Evolutionary conservation across 2,888 invertebrate genomes (phyloP).

Genomic region (Raillietiella orientalis): DNA sequence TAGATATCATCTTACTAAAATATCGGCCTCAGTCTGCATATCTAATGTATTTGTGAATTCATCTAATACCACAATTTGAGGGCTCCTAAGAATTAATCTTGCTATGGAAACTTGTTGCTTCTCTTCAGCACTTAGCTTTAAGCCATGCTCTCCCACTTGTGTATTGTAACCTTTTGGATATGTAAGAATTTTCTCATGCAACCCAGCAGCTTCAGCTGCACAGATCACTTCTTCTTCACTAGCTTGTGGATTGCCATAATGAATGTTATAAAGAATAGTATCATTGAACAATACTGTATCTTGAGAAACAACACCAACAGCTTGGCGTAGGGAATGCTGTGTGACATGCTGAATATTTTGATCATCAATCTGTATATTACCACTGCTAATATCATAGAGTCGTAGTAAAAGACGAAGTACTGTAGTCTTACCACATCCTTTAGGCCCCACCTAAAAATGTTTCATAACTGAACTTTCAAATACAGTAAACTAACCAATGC

Average conservation of each 20-base stretch:
- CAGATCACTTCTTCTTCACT: constrained; percentile 46
- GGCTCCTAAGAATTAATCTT: constrained; percentile 66
- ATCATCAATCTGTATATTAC: constrained; percentile 54
- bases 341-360: constrained; percentile 59
- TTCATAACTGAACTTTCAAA: constrained; percentile 6
- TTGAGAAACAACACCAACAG: constrained; percentile 84
- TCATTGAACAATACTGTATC: constrained; percentile 87
- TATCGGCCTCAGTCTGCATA: constrained; percentile 72
- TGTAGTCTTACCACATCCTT: constrained; percentile 82
- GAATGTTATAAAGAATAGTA: constrained; percentile 69
- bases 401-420: constrained; percentile 76
- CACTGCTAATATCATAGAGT: constrained; percentile 75
- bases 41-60: constrained; percentile 88
- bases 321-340: constrained; percentile 43
- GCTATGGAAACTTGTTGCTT: constrained; percentile 94
- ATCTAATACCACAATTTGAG: constrained; percentile 60
- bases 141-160: constrained; percentile 71
- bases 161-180: constrained; percentile 71
- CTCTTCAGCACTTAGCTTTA: constrained; percentile 83
- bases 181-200: constrained; percentile 61
- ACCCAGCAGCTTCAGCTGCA: constrained; percentile 71
- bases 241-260: constrained; percentile 53
- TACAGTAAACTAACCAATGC: constrained; percentile 11
- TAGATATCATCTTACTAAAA: constrained; percentile 20
- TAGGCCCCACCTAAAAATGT: constrained; percentile 54